Evolutionary conservation across 2,113 vertebrate genomes (phyloP), one percentile per base, ranked within the genome.

Genomic region (Lathamus discolor): DNA sequence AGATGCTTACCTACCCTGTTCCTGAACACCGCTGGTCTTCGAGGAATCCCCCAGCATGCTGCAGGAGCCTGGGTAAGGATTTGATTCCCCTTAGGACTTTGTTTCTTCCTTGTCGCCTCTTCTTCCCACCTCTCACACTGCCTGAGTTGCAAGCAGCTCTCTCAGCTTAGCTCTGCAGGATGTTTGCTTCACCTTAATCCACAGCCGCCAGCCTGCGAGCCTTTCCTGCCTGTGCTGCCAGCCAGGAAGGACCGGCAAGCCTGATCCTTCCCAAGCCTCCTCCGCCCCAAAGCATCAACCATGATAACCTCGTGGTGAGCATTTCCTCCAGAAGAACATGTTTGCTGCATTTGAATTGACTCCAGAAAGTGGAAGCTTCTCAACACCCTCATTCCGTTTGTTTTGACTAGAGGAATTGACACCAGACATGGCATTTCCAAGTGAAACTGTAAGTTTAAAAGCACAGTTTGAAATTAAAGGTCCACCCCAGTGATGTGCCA

Each of bases 341-440:
- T 17, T 84, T 43, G 3, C 19, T 78, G 10, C 19, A 51, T 51
- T 92, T 20, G 63, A 73, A 20, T 2, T 27, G 37, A 70, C 7
- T 11, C n/a, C 6, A 5, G 9, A 43, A 84, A 54, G 66, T 1
- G 23, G 22, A 17, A 63, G 46, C 55, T 92, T 25, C 64, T 81
- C n/a, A 59, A 59, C 22, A 9, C 9, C 6, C 25, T n/a, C 23
- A 8, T 7, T 12, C 25, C 1, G 25, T 49, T 82, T 0, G 0
- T 37, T 66, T 83, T 46, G 41, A 49, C 9, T 35, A 31, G 28
- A 11, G 39, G 35, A 33, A 83, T 5, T 0, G 2, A 48, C 0
- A 2, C 0, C 0, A 82, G 59, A 57, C 19, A 17, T 0, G 55
- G 28, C 14, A 44, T 57, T 94, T 92, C 41, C n/a, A 49, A 10